phyloP scores from a whole-genome alignment of 2,113 vertebrate genomes.

The Galbula dea region DNA sequence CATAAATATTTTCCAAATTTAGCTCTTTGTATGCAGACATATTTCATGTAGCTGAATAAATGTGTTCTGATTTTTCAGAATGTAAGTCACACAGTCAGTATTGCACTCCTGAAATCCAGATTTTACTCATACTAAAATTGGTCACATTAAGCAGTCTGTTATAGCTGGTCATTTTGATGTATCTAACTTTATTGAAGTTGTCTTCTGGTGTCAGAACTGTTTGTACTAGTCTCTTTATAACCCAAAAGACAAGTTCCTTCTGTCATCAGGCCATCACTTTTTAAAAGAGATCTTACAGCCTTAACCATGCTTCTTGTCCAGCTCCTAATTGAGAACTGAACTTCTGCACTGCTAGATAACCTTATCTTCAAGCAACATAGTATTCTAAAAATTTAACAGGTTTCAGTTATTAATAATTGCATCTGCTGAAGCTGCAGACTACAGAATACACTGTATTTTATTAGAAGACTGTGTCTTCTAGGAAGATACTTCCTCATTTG shows the following conservation, averaged over 20 bases:
- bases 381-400: conserved; percentile 35
- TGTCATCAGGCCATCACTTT: conserved; percentile 13
- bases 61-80: not conserved
- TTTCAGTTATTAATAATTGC: not conserved
- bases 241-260: not conserved
- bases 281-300: conserved; percentile 20
- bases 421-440: not conserved
- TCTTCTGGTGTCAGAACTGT: conserved; percentile 8
- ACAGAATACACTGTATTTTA: not conserved
- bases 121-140: not conserved
- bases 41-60: not conserved
- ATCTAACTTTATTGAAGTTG: conserved; percentile 3
- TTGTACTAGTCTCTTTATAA: conserved; percentile 30
- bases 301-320: conserved; percentile 47
- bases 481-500: not conserved
- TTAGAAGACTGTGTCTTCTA: not conserved
- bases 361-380: conserved; percentile 41
- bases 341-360: conserved; percentile 37
- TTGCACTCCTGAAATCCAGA: not conserved
- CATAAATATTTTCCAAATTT: not conserved
- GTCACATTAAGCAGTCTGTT: not conserved
- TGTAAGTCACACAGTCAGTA: not conserved
- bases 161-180: conserved; percentile 5
- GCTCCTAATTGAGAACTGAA: conserved; percentile 29
- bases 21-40: not conserved